A percentile compares a stretch with the other conserved stretches of the same genome.
Conservation (phyloP, 2,113 vertebrate genomes). For the Pelodiscus sinensis region DNA sequence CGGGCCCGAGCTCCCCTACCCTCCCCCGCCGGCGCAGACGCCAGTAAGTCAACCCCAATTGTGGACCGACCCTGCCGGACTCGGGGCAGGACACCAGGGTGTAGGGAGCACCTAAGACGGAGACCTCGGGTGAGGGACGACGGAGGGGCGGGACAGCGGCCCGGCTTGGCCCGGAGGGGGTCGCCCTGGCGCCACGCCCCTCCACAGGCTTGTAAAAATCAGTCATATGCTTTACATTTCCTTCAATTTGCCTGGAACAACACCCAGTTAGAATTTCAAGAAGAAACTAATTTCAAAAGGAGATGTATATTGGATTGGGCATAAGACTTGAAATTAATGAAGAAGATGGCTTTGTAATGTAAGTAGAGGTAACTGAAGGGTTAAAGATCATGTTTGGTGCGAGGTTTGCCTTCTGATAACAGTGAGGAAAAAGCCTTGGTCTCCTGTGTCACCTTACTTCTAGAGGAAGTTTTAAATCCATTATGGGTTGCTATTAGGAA, state of each 20-base stretch:
- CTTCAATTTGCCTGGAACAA: neutral
- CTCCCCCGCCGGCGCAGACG: too few relatives aligned
- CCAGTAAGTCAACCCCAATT: too few relatives aligned
- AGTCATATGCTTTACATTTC: neutral
- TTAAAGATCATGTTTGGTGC: constrained; percentile 6
- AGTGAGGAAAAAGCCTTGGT: constrained; percentile 1
- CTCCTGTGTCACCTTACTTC: constrained; percentile 5
- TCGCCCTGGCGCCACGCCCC: too few relatives aligned
- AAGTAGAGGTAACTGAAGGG: neutral
- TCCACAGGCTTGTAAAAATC: constrained; percentile 17
- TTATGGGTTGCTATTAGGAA: constrained; percentile 24
- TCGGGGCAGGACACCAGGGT: too few relatives aligned
- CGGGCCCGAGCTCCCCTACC: too few relatives aligned
- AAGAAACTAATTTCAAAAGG: neutral
- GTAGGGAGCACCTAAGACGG: too few relatives aligned
- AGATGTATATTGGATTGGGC: neutral
- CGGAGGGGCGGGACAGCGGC: too few relatives aligned
- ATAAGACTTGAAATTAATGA: neutral
- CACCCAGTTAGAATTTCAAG: neutral
- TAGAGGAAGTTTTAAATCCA: constrained; percentile 29
- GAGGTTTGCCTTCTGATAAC: constrained; percentile 30
- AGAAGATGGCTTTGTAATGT: constrained; percentile 1
- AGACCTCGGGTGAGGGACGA: too few relatives aligned
- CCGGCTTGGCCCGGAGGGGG: too few relatives aligned
- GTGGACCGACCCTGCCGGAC: too few relatives aligned